Conservation (phyloP, 2,888 invertebrate genomes). For the Cataglyphis rosenhaueri region DNA sequence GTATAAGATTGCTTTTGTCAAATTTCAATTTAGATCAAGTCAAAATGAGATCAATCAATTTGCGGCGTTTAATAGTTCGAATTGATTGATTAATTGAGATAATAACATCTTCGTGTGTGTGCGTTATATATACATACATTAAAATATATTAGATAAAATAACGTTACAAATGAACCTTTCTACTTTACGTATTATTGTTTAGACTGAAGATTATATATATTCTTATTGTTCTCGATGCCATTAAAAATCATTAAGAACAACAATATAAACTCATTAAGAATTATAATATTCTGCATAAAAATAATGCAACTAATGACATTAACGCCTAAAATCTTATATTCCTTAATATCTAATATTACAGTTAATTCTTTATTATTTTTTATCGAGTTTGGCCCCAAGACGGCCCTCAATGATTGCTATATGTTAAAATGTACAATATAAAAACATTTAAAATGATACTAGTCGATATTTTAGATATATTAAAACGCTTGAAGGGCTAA, state of each 20-base stretch:
- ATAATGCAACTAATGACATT: background rate
- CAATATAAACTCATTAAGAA: no score
- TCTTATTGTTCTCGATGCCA: background rate
- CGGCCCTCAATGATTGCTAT: no score
- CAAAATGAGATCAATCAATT: background rate
- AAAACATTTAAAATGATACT: no score
- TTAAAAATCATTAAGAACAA: no score
- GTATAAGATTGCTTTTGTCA: background rate
- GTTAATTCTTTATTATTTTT: background rate
- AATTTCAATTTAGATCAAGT: background rate
- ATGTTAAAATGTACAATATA: no score
- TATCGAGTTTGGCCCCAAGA: no score
- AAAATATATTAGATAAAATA: background rate
- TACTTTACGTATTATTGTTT: background rate
- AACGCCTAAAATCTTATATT: background rate
- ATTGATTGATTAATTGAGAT: background rate
- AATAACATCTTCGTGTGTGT: background rate
- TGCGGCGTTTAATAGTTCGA: background rate
- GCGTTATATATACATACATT: no score
- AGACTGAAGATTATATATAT: no score
- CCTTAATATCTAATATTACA: background rate
- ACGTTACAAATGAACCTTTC: background rate
- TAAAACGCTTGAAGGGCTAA: background rate
- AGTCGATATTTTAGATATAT: background rate
- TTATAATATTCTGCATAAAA: background rate